Percentiles rank a stretch among this genome's conserved stretches.
Evolutionary conservation across 2,888 invertebrate genomes (phyloP).

Genomic region (Amphipyra tragopoginis): DNA sequence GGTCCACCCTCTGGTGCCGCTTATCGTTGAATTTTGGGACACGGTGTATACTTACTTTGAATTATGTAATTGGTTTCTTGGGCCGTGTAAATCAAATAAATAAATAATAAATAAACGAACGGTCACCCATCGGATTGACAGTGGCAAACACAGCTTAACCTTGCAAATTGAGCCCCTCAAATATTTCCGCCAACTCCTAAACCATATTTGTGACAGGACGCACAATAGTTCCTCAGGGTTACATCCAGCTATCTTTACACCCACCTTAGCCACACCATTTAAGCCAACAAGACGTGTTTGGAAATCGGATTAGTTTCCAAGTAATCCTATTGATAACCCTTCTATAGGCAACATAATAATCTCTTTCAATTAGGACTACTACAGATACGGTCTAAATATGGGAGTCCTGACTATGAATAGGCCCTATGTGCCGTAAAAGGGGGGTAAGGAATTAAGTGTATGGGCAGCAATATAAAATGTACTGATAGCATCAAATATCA

Average conservation of each 20-base stretch:
- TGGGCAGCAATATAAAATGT: constrained; percentile 8
- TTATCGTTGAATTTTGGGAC: too few species aligned
- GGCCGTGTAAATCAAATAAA: too few species aligned
- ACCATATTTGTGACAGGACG: neutral
- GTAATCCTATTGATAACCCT: constrained; percentile 23
- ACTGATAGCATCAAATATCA: constrained; percentile 14
- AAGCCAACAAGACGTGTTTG: constrained; percentile 1
- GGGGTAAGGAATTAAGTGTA: constrained; percentile 4
- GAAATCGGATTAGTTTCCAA: constrained; percentile 30
- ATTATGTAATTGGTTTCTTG: too few species aligned
- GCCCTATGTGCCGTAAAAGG: constrained; percentile 1
- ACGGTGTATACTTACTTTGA: too few species aligned
- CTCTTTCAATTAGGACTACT: constrained; percentile 35
- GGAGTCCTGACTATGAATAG: constrained; percentile 16
- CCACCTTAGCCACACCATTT: constrained; percentile 14
- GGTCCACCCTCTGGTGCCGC: too few species aligned
- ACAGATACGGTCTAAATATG: constrained; percentile 26
- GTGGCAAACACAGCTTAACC: too few species aligned
- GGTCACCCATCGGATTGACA: too few species aligned
- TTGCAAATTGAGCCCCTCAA: too few species aligned
- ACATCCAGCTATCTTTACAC: constrained; percentile 10
- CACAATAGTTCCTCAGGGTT: constrained; percentile 37
- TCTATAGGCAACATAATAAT: constrained; percentile 12
- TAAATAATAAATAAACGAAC: too few species aligned
- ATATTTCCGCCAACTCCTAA: neutral